Evolutionary conservation across 2,113 vertebrate species (phyloP), one percentile per base, ranked within the genome.

Genomic region (Cavia porcellus): DNA sequence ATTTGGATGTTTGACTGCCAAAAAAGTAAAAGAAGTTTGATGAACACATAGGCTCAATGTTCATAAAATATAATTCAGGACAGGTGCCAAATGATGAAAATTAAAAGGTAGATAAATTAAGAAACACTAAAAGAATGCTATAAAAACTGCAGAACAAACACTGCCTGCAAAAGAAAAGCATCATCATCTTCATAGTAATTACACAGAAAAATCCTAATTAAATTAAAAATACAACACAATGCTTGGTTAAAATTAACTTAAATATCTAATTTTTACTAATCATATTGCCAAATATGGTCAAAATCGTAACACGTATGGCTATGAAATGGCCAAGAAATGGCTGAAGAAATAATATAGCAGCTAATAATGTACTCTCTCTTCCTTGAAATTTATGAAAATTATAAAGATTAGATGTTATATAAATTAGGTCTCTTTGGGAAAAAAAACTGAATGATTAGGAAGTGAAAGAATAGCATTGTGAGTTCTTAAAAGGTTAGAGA

Each of bases 371-470:
- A 59, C 10, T 82, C 91, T 62, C 52, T 83, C 42, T 95, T 74
- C n/a, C 75, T 96, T 89, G 64, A 96, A 85, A 89, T 81, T 45
- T 68, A 87, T 88, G 38, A 82, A 95, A 93, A 89, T 83, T 42
- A 45, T 75, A 90, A 57, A 92, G 25, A 55, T 86, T 96, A 89
- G 70, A 42, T 75, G 5, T 72, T 95, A 92, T 35, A 47, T 70
- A 75, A 96, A 59, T 77, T 20, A 91, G 13, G 2, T 52, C 20
- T 93, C 95, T 89, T 68, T 97, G 38, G 25, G 42, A 83, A 92
- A 22, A 59, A 22, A 57, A 47, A 3, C 61, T 94, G 94, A 95
- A 64, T 96, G 95, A 96, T 90, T 96, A 96, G 90, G 74, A 97
- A 94, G n/a, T 70, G 17, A 94, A 96, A 96, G 0, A 0, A 70